Evolutionary conservation across 2,113 vertebrate genomes (phyloP), one percentile per base, ranked within the genome.

Genomic region (Ceyx cyanopectus): DNA sequence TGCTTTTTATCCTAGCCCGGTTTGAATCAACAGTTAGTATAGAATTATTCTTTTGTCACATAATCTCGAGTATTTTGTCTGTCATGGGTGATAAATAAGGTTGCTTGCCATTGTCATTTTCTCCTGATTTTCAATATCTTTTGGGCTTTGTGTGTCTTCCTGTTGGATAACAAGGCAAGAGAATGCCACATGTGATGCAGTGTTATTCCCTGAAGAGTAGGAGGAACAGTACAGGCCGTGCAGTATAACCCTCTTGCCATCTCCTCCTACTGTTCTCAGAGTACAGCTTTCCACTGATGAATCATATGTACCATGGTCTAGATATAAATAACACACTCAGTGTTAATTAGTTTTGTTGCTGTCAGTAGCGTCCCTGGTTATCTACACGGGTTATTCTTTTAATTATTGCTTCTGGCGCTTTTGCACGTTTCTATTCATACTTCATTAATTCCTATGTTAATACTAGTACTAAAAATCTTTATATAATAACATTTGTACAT

Each of bases 311-410:
- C 29, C 10, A 15, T 26, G 43, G 46, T 54, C 50, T 70, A 51
- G 51, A 74, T 90, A 69, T 54, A 80, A 93, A 80, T 82, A 92
- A 57, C 41, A 45, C 32, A 17, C 43, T 68, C 15, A 12, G 27
- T 30, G 32, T 86, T 92, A 88, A 92, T 92, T 85, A 61, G 32
- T 88, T 90, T 66, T 70, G 5, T 41, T 74, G 43, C 65, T 58
- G 14, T 73, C 9, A 0, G 41, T 72, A 54, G 22, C 51, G 26
- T 54, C 37, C 16, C 32, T 70, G 14, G 14, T 56, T 93, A 50
- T 70, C 56, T 81, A 22, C 51, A 40, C 11, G 62, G 43, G 5
- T 32, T 66, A 14, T 67, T 82, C 21, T 69, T 92, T 80, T 69
- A 81, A 65, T 41, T 88, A 34, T 32, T 85, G 21, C 30, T 90